Evolutionary conservation across 2,113 vertebrate species (phyloP).

Genomic region (Proteles cristata): DNA sequence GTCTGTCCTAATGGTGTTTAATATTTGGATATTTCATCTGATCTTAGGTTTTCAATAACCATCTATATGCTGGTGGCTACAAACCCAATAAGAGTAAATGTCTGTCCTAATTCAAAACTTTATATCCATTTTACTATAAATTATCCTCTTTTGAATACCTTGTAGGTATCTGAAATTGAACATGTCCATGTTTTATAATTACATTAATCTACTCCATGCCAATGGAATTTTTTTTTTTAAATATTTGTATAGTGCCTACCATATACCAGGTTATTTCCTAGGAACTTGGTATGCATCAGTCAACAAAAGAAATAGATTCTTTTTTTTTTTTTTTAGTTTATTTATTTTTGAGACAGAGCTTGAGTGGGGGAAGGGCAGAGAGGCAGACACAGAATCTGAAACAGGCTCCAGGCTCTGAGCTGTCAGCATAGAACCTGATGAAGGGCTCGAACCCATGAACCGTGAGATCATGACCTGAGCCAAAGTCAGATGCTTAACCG

Average conservation of each 20-base stretch:
- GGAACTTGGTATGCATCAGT: background rate
- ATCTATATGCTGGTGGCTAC: background rate
- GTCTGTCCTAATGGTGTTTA: background rate
- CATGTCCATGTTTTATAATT: background rate
- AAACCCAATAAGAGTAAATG: background rate
- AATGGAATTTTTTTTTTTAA: background rate
- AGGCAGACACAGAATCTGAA: no score
- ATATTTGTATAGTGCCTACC: background rate
- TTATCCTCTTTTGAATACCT: background rate
- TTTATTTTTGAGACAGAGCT: no score
- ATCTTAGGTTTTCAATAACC: background rate
- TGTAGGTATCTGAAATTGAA: conserved; percentile 6
- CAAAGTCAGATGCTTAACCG: no score
- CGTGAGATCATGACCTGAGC: no score
- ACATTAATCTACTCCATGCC: background rate
- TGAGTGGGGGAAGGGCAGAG: no score
- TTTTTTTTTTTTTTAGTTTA: no score
- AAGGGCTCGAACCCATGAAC: no score
- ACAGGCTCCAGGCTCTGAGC: no score
- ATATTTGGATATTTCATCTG: background rate
- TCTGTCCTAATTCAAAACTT: background rate
- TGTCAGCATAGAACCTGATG: no score
- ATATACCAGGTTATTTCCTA: background rate
- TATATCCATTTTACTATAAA: background rate
- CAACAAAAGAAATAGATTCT: background rate